These are phyloP conservation scores for Diadromus collaris DNA, from an alignment of 2,888 invertebrate species.

Conservation along the genomic window DNA sequence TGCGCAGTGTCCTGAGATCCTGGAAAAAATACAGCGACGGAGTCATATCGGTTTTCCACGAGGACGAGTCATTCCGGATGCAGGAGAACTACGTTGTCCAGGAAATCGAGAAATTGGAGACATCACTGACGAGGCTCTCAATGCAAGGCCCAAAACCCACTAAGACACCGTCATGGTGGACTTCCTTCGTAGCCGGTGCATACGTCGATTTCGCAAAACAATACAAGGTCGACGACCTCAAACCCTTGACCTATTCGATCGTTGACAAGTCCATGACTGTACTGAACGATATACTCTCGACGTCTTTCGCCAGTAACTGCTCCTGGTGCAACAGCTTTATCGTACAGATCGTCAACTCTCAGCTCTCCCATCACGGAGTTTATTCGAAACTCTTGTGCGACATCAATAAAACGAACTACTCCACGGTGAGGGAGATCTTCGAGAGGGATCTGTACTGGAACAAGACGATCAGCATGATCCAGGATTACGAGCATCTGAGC, in stretches of 20 bases:
- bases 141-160: conserved; percentile 66
- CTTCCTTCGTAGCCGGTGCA: conserved; percentile 72
- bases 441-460: conserved; percentile 83
- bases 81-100: conserved; percentile 68
- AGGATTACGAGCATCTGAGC: conserved; percentile 67
- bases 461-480: conserved; percentile 81
- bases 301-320: conserved; percentile 78
- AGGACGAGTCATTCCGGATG: conserved; percentile 15
- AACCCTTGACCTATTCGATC: conserved; percentile 64
- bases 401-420: conserved; percentile 78
- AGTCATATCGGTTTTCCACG: conserved; percentile 21
- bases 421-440: conserved; percentile 79
- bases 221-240: conserved; percentile 69
- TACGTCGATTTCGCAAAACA: conserved; percentile 69
- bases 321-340: conserved; percentile 81
- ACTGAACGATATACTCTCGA: conserved; percentile 62
- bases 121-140: conserved; percentile 62
- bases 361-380: conserved; percentile 82
- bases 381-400: conserved; percentile 82
- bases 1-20: conserved; percentile 1
- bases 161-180: conserved; percentile 74
- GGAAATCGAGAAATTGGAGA: conserved; percentile 64
- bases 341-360: conserved; percentile 82
- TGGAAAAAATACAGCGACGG: conserved; percentile 47
- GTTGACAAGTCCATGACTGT: conserved; percentile 65